A percentile compares a stretch with the other conserved stretches of the same genome.
Evolutionary conservation across 2,797 vertebrate genomes (phyloP).

Genomic region (Chiloscyllium punctatum): DNA sequence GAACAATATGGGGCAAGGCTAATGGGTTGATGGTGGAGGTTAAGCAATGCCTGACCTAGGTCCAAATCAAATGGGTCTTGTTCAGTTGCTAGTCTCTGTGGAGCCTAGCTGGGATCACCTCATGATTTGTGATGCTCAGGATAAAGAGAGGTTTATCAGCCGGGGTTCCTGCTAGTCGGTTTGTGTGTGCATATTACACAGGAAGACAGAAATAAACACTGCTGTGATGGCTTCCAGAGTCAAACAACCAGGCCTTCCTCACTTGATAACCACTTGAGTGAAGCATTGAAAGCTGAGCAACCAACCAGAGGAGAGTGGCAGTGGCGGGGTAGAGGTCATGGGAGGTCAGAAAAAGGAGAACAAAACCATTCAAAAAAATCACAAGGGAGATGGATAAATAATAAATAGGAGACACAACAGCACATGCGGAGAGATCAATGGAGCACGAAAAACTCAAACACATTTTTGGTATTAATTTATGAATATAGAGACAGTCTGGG

Average conservation of each 20-base stretch:
- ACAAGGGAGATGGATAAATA: background rate
- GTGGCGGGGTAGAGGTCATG: too few relatives aligned
- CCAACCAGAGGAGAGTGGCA: background rate
- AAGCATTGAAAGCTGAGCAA: background rate
- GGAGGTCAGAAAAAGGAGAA: background rate
- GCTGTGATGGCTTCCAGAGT: background rate
- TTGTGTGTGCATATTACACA: background rate
- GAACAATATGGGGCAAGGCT: too few relatives aligned
- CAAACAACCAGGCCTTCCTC: background rate
- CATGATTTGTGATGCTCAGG: background rate
- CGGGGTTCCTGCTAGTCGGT: too few relatives aligned
- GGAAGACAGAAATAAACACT: too few relatives aligned
- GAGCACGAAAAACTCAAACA: slow-evolving; percentile 18
- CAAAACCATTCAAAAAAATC: background rate
- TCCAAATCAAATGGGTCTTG: background rate
- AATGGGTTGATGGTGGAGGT: background rate
- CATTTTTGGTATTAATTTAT: slow-evolving; percentile 19
- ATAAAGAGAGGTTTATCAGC: background rate
- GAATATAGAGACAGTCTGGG: slow-evolving; percentile 27
- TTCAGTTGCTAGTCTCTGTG: background rate
- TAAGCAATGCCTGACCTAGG: background rate
- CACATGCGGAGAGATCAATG: background rate
- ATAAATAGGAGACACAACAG: background rate
- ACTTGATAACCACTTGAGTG: background rate
- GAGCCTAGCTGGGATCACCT: background rate